Percentiles rank a stretch among this genome's conserved stretches.
Evolutionary conservation across 2,113 vertebrate genomes (phyloP).

Genomic region (Cebidichthys violaceus): DNA sequence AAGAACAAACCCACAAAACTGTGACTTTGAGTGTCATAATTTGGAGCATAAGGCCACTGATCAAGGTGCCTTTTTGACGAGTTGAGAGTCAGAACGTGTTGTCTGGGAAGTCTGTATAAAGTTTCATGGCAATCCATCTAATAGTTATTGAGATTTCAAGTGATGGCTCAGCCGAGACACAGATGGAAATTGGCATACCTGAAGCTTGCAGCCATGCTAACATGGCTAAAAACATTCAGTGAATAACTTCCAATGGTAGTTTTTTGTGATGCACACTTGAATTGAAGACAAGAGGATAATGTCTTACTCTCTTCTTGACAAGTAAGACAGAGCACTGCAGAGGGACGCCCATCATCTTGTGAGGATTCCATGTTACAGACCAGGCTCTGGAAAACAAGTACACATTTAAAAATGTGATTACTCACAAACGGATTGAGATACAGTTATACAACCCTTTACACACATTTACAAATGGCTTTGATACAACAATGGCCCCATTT

Average conservation of each 20-base stretch:
- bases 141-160: not conserved
- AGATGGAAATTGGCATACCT: not conserved
- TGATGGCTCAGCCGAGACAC: not conserved
- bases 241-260: not conserved
- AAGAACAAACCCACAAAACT: too few species aligned
- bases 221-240: not conserved
- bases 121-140: not conserved
- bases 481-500: not conserved
- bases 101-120: not conserved
- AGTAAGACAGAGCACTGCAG: conserved; percentile 84
- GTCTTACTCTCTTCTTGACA: conserved; percentile 77
- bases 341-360: conserved; percentile 82
- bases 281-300: not conserved
- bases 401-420: not conserved
- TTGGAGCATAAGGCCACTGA: not conserved
- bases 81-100: not conserved
- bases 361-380: conserved; percentile 86
- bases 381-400: conserved; percentile 64
- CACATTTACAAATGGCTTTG: not conserved
- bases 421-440: not conserved
- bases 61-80: not conserved
- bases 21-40: not conserved
- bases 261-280: not conserved
- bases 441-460: not conserved
- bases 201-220: not conserved